Evolutionary conservation across 2,888 invertebrate species (phyloP).

Genomic region (Capitulum mitella): DNA sequence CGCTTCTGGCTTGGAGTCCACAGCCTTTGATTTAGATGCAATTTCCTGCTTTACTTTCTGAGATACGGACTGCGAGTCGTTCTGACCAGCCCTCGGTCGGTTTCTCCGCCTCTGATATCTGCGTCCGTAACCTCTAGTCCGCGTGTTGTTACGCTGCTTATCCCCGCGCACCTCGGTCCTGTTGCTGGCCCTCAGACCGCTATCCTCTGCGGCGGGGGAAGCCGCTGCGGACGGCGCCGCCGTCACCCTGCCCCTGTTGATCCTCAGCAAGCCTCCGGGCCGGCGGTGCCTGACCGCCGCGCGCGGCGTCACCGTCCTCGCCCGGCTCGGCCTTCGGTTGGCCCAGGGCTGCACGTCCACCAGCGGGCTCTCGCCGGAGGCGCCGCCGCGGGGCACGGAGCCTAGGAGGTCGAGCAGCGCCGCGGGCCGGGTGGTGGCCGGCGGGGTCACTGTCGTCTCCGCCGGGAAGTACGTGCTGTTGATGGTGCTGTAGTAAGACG

Average conservation of each 20-base stretch:
- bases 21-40: too few relatives aligned
- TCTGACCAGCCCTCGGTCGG: not conserved
- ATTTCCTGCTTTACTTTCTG: not conserved
- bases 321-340: not conserved
- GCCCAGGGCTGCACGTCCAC: not conserved
- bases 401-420: not conserved
- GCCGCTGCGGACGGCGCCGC: not conserved
- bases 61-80: not conserved
- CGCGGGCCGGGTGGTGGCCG: not conserved
- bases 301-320: not conserved
- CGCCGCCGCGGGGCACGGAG: not conserved
- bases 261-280: not conserved
- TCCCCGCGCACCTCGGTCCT: not conserved
- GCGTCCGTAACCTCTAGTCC: not conserved
- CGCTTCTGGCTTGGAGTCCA: not conserved
- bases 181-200: too few relatives aligned
- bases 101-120: not conserved
- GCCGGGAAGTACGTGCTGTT: constrained; percentile 14
- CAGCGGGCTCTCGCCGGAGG: not conserved
- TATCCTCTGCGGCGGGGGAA: not conserved
- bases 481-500: not conserved
- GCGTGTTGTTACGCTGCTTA: not conserved
- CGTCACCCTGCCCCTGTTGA: not conserved
- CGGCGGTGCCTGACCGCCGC: not conserved
- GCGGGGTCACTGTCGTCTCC: not conserved